Base-by-base conservation (phyloP, 2,113 vertebrate genomes). In the Hystrix brachyura region DNA sequence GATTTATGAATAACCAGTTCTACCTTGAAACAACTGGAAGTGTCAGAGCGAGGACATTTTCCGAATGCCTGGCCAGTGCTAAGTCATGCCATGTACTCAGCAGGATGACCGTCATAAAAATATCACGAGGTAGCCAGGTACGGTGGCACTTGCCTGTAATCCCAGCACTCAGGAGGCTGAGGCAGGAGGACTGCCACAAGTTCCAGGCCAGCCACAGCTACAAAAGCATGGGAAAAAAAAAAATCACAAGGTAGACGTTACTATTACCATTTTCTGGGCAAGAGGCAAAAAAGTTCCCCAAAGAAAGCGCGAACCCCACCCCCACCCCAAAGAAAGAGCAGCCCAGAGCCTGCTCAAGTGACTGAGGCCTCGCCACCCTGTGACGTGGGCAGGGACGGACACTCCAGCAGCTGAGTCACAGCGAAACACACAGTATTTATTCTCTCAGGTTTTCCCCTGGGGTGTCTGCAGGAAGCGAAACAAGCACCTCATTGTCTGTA, bases 401-500 rank as follows among this genome's bases (percentile, higher is more conserved):
- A 67, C 4, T 21, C 29, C 27, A 64, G 48, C 7, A 34, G 71
- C 82, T n/a, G 78, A 96, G 83, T 94, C 91, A 86, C 80, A 46
- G 3, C 51, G 83, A 69, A 46, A 94, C 25, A 4, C 64, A 81
- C 34, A 32, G 3, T 18, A 34, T 27, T 79, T 67, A 38, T 43
- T 87, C 34, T n/a, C 67, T 3, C 55, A 48, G n/a, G 27, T 71
- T 90, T 88, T 84, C 92, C 85, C 92, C 51, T 76, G 60, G 91
- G n/a, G 62, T 72, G 65, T 81, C 94, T 72, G 90, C 89, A 94
- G 87, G 76, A 79, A 97, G 94, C 19, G 81, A 93, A 93, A 94
- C 94, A 88, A 96, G 69, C 65, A 98, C 64, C 88, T 81, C 62
- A 88, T 97, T 95, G 91, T 94, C 96, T 92, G n/a, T 19, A 93